A percentile compares a stretch with the other conserved stretches of the same genome.
These are phyloP conservation scores for Oophaga pumilio DNA, from an alignment of 2,113 vertebrate genomes.

Conservation along the genomic window DNA sequence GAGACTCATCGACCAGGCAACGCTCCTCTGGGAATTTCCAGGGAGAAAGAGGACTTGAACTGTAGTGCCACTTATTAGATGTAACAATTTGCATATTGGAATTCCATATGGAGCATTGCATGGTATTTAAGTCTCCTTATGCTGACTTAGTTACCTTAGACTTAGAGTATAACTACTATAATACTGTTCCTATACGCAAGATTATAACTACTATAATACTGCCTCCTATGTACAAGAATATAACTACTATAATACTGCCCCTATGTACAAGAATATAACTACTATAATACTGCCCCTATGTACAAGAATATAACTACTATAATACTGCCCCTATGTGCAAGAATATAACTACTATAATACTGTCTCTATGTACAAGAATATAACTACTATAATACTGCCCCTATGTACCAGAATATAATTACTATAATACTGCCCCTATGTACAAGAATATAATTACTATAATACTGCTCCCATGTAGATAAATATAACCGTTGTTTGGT, in stretches of 20 bases:
- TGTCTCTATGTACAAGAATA: too few relatives aligned
- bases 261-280: not conserved
- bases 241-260: slow-evolving; percentile 2
- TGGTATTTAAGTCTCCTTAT: too few relatives aligned
- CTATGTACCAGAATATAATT: too few relatives aligned
- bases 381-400: too few relatives aligned
- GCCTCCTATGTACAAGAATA: not conserved
- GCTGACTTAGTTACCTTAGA: too few relatives aligned
- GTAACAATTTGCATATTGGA: too few relatives aligned
- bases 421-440: not conserved
- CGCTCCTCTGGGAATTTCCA: too few relatives aligned
- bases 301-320: not conserved
- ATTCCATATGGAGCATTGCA: too few relatives aligned
- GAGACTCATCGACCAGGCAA: too few relatives aligned
- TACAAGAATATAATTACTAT: not conserved
- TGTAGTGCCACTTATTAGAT: too few relatives aligned
- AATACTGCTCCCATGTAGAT: not conserved
- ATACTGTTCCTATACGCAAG: not conserved
- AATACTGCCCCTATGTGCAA: not conserved
- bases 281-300: not conserved
- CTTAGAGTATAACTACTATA: not conserved
- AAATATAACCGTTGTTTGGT: too few relatives aligned
- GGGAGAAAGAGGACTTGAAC: too few relatives aligned
- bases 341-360: slow-evolving; percentile 4
- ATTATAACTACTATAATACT: slow-evolving; percentile 12